Base-by-base conservation (phyloP, 2,797 vertebrate genomes). In the Valencia hispanica region DNA sequence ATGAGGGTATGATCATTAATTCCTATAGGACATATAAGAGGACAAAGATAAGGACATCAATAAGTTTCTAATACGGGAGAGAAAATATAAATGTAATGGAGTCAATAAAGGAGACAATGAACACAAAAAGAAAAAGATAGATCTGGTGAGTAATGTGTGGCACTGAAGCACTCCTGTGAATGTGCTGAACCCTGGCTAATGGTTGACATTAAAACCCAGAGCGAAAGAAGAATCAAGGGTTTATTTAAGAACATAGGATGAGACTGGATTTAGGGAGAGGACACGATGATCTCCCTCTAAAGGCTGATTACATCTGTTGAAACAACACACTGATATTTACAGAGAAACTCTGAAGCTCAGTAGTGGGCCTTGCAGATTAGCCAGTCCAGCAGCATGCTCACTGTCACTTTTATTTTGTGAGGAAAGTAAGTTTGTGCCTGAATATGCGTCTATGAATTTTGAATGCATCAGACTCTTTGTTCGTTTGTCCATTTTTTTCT, bases 111-210 rank as follows among this genome's bases (percentile, higher is more conserved):
- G 30, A 79, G 48, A 81, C 50, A 75, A 73, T 77, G 59, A 78
- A 57, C 1, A 27, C 20, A 59, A 68, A 79, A 79, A 34, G 47
- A 43, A 70, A 66, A 51, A 72, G 71, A 79, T 45, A 77, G 65
- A 72, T n/a, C 74, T 41, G 36, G 43, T 84, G 80, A 91, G 80
- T 79, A 83, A 89, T 84, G 81, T 79, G 72, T 71, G 68, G 70
- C 72, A 80, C 74, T 69, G 15, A 12, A 81, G 76, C 77, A 71
- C 75, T 72, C 70, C 3, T 9, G 74, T 72, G 66, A 85, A 75
- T 90, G 85, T 87, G 85, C 87, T 88, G 86, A 90, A 86, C 82
- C 86, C 82, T 77, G 83, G 76, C 84, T 92, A 88, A 92, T 89
- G 82, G 87, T 75, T 66, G 80, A 91, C 88, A 89, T 89, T 79